Evolutionary conservation across 92 coral and sea anemone species (phyloP).

Genomic region (Zoanthus gigantus): DNA sequence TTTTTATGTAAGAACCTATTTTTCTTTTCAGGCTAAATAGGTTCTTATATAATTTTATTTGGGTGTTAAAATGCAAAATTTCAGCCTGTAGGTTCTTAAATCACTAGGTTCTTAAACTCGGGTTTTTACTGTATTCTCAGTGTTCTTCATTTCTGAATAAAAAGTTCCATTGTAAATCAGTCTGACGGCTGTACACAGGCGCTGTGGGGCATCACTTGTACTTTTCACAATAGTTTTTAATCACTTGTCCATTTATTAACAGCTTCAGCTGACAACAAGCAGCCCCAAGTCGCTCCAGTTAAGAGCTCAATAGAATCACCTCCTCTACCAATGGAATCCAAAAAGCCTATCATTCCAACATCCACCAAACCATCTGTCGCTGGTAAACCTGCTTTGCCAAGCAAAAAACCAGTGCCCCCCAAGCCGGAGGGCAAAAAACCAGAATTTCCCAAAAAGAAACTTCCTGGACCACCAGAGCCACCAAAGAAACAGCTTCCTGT

Average conservation of each 20-base stretch:
- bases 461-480: background rate
- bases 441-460: constrained; percentile 39
- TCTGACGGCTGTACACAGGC: background rate
- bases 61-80: no score
- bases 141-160: no score
- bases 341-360: constrained; percentile 68
- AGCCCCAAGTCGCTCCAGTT: constrained; percentile 35
- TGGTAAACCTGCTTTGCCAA: constrained; percentile 60
- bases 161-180: no score
- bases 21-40: no score
- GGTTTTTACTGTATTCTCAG: no score
- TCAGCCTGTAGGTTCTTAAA: no score
- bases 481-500: constrained; percentile 30
- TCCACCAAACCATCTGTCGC: constrained; percentile 55
- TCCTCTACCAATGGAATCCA: constrained; percentile 45
- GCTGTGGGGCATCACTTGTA: background rate
- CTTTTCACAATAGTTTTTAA: background rate
- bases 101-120: no score
- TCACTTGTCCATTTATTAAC: constrained; percentile 15
- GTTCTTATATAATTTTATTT: no score
- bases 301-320: constrained; percentile 42
- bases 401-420: constrained; percentile 63
- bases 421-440: constrained; percentile 60
- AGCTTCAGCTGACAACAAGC: constrained; percentile 37
- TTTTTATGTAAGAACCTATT: no score